Conservation (phyloP, 2,113 vertebrate genomes). For the Pelecanoides urinatrix region DNA sequence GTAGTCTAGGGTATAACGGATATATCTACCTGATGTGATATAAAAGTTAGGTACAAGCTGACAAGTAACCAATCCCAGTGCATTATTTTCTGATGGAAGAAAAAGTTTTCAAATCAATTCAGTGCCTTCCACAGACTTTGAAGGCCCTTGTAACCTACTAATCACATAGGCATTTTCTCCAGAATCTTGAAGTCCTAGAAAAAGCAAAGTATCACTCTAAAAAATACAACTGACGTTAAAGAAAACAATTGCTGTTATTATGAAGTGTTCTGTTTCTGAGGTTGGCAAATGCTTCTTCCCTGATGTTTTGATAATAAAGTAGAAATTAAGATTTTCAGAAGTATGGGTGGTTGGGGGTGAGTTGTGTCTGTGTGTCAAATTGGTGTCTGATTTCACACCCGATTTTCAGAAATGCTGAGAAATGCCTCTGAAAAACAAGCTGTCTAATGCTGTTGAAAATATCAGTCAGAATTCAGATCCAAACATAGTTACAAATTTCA, state of each 20-base stretch:
- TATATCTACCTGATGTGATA: neutral
- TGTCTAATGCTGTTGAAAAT: neutral
- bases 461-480: neutral
- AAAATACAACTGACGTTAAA: neutral
- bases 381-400: neutral
- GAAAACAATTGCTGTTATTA: neutral
- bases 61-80: neutral
- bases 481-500: neutral
- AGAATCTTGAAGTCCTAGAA: neutral
- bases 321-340: neutral
- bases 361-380: neutral
- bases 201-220: neutral
- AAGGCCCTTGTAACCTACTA: neutral
- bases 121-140: neutral
- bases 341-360: neutral
- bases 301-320: neutral
- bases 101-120: neutral
- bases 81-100: neutral
- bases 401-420: slow-evolving; percentile 18
- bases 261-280: neutral
- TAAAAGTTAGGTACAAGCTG: neutral
- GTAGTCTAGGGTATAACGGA: neutral
- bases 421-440: neutral
- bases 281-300: neutral
- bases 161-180: neutral